Conservation (phyloP, 2,888 invertebrate species). For the Sclerodermus sp. region DNA sequence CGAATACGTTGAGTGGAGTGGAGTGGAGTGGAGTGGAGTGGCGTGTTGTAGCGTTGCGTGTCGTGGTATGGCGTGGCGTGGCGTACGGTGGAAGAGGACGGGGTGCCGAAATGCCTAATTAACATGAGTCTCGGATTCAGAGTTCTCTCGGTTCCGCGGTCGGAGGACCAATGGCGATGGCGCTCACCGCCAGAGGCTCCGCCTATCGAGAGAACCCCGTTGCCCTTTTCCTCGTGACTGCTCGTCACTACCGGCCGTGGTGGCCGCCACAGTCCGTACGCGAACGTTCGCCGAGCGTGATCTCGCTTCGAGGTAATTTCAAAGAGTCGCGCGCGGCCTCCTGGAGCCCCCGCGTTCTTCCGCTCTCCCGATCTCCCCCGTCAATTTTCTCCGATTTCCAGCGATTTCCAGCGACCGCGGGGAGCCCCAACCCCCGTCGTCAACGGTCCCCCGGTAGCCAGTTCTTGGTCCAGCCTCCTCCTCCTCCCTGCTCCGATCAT, state of each 20-base stretch:
- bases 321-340: too few species aligned
- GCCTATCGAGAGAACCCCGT: slow-evolving; percentile 34
- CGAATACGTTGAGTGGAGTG: too few species aligned
- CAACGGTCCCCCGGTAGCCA: too few species aligned
- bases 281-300: slow-evolving; percentile 46
- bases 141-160: slow-evolving; percentile 18
- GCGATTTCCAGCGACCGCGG: too few species aligned
- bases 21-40: too few species aligned
- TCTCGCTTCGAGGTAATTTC: slow-evolving; percentile 20
- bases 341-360: too few species aligned
- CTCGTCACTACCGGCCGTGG: slow-evolving; percentile 16
- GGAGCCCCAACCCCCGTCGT: too few species aligned
- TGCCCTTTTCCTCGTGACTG: slow-evolving; percentile 52
- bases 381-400: too few species aligned
- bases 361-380: background rate
- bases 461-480: too few species aligned
- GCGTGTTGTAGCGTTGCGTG: too few species aligned
- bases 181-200: slow-evolving; percentile 27
- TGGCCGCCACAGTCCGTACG: slow-evolving; percentile 45
- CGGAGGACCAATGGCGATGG: slow-evolving; percentile 29
- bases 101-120: slow-evolving; percentile 43
- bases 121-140: slow-evolving; percentile 28
- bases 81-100: slow-evolving; percentile 14
- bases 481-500: too few species aligned
- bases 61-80: too few species aligned